Percentiles rank a stretch among this genome's conserved stretches.
Evolutionary conservation across 2,113 vertebrate species (phyloP).

Genomic region (Caranx melampygus): DNA sequence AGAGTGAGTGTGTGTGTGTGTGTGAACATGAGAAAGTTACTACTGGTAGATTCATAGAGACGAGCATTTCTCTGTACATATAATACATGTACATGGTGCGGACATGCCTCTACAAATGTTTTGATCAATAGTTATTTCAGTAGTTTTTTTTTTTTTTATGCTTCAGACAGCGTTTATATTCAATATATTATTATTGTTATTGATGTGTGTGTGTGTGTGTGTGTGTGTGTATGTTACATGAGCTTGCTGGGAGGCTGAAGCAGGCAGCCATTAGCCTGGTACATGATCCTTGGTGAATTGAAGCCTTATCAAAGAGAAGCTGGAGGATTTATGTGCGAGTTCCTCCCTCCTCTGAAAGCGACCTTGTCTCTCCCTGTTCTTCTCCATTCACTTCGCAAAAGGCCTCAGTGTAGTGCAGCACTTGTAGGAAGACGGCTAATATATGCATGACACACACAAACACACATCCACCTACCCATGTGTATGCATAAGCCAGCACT

Average conservation of each 20-base stretch:
- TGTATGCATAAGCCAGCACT: neutral
- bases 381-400: constrained; percentile 57
- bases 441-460: constrained; percentile 36
- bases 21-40: neutral
- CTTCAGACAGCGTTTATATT: neutral
- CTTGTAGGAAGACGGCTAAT: constrained; percentile 46
- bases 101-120: neutral
- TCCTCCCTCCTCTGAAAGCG: constrained; percentile 77
- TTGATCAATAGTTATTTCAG: neutral
- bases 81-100: too few species aligned
- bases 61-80: too few species aligned
- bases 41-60: neutral
- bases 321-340: constrained; percentile 74
- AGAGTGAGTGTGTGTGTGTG: too few species aligned
- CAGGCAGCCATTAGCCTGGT: constrained; percentile 60
- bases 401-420: constrained; percentile 41
- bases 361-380: constrained; percentile 67
- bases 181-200: neutral
- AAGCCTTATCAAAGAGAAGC: constrained; percentile 72
- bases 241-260: constrained; percentile 47
- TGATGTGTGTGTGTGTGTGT: neutral
- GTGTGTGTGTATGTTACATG: constrained; percentile 28
- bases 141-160: too few species aligned
- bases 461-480: neutral
- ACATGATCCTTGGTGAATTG: constrained; percentile 74